These are phyloP conservation scores for Lepus timidus DNA, from an alignment of 2,113 vertebrate species.

Conservation along the genomic window DNA sequence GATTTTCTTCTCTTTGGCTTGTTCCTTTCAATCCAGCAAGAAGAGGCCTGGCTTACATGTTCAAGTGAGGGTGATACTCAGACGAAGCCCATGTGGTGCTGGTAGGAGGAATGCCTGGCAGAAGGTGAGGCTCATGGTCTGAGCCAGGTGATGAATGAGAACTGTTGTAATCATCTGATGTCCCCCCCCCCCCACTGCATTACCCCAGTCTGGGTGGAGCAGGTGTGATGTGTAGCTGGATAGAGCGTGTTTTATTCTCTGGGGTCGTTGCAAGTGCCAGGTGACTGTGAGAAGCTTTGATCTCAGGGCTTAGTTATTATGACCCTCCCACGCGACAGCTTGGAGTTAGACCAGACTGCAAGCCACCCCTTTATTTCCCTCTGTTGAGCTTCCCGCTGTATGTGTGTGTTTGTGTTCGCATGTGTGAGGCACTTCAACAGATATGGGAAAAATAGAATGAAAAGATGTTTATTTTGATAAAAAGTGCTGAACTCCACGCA, in stretches of 20 bases:
- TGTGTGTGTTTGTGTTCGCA: not conserved
- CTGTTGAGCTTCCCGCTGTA: not conserved
- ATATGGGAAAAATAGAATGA: no score
- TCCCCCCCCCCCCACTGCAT: not conserved
- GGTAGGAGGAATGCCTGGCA: not conserved
- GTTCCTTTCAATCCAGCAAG: not conserved
- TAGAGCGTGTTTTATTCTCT: slow-evolving; percentile 5
- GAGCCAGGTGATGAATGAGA: not conserved
- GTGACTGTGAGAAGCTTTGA: slow-evolving; percentile 32
- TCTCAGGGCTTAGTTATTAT: not conserved
- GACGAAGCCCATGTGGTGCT: not conserved
- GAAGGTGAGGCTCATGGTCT: not conserved
- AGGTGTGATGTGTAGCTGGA: not conserved
- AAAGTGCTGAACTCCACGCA: no score
- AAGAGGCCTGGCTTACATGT: not conserved
- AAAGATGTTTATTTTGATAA: no score
- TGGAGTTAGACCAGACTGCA: not conserved
- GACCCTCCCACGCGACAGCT: not conserved
- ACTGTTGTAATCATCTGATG: not conserved
- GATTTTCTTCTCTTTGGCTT: not conserved
- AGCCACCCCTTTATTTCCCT: not conserved
- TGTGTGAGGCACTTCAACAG: not conserved
- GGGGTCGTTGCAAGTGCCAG: slow-evolving; percentile 58
- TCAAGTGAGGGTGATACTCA: not conserved
- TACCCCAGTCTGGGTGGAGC: not conserved